These are phyloP conservation scores for Patiria miniata DNA, from an alignment of 35 echinoderm and acorn worm genomes.

Conservation along the genomic window DNA sequence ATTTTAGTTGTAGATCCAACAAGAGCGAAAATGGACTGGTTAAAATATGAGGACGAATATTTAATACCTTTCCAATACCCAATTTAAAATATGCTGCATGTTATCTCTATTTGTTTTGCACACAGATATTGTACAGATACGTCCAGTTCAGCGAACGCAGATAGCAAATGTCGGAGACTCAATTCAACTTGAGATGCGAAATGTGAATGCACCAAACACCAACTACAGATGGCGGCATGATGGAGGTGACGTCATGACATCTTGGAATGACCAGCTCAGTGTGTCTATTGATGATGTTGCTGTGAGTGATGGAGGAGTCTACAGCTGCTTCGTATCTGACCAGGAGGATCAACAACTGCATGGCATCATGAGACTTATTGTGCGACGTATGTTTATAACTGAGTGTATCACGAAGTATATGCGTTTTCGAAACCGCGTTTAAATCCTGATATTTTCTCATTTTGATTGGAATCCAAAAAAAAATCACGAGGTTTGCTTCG, in stretches of 20 bases:
- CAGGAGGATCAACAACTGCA: not conserved
- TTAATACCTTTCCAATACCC: no score
- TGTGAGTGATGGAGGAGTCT: not conserved
- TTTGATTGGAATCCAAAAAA: no score
- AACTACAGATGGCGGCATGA: not conserved
- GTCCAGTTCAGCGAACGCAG: not conserved
- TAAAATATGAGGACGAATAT: no score
- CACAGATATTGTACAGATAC: not conserved
- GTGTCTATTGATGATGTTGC: not conserved
- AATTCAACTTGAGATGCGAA: not conserved
- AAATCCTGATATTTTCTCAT: no score
- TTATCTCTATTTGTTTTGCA: not conserved
- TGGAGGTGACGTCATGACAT: not conserved
- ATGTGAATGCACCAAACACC: not conserved
- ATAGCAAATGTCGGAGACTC: constrained; percentile 4
- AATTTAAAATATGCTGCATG: no score
- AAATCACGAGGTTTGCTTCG: no score
- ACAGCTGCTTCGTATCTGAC: not conserved
- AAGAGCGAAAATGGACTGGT: no score
- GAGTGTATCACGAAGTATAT: not conserved
- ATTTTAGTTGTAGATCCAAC: no score
- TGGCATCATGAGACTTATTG: constrained; percentile 6
- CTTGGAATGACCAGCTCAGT: not conserved
- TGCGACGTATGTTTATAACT: not conserved
- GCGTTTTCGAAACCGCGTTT: no score